Evolutionary conservation across 2,797 vertebrate genomes (phyloP), one percentile per base, ranked within the genome.

Genomic region (Hyperoplus immaculatus): DNA sequence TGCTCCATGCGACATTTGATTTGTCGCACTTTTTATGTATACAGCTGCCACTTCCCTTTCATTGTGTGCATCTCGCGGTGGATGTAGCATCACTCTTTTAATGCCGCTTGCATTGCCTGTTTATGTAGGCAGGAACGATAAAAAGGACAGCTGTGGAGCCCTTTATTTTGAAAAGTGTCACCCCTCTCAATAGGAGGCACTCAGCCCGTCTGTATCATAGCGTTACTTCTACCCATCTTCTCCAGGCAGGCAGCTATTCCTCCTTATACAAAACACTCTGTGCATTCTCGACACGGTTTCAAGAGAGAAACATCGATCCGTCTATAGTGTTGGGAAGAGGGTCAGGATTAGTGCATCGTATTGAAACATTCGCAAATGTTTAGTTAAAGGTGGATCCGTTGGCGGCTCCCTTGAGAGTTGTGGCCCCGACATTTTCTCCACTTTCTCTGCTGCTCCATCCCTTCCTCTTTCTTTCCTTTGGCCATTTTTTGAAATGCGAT

Each of bases 141-240:
- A 94, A 95, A 93, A 88, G 91, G 91, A 92, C 94, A 95, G 94
- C 92, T 95, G 93, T 84, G 89, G 79, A 81, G 82, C 72, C 65
- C 81, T 92, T 92, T 90, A 90, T 92, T 92, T 90, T 60, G 56
- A 81, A 83, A 91, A 93, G 86, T 89, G 81, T 90, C 85, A 92
- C 92, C 85, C 64, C 75, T 80, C 86, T 93, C 87, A 90, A 78
- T 77, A 59, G 75, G 79, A 85, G 75, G 72, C 74, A 77, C 78
- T 87, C 85, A 82, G 80, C 81, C 72, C 21, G 88, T 81, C 86
- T 72, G 29, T 77, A 78, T 86, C 79, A 64, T 59, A n/a, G 54
- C 55, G 81, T 72, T 71, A 85, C 84, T 91, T 92, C 86, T 72
- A 81, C 83, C 71, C 75, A 81, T 89, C 87, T 83, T 89, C 74